Base-by-base conservation (phyloP, 1,140 invertebrate genomes). In the Ganaspis sp. region DNA sequence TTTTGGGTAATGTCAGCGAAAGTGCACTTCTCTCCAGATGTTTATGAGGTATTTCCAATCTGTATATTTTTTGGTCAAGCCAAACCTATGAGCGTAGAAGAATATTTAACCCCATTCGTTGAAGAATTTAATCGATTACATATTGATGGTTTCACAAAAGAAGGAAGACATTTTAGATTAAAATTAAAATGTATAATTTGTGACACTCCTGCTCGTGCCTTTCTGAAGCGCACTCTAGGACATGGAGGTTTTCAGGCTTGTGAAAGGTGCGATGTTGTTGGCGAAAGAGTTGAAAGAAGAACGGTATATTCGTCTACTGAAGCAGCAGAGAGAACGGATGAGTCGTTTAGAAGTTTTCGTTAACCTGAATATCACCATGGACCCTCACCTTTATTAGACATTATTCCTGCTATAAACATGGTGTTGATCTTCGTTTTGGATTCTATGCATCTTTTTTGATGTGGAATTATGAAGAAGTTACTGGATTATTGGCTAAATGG, bases 191-290 rank as follows among this genome's bases (percentile, higher is more conserved):
- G 69, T 54, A 74, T 81, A 29, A 45, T 70, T 11, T 74, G 72
- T 49, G 79, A 81, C 54, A 72, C 76, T 21, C 83, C 79, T 69
- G 83, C 81, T 9, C 19, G 83, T 15, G 71, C 81, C n/a, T 81
- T 54, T 71, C 69, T 83, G 3, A 79, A 77, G 29, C 72, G 74
- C 37, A 69, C 49, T 29, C 81, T 76, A 79, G 54, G 70, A 1
- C 80, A 78, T 37, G 29, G 72, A 9, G 71, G 72, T 11, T 72
- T 64, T 73, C 70, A 40, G 42, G 49, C 58, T 19, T 85, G 83
- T 40, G 42, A 75, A 38, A 73, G 75, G 34, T 82, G 79, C 74
- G 38, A 12, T 17, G 54, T 38, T 70, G 45, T 53, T 34, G 75
- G 80, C 23, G 64, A 72, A 45, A 80, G 37, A 72, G 26, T 45